Base-by-base conservation (phyloP, 2,113 vertebrate genomes). In the Polypterus bichir region DNA sequence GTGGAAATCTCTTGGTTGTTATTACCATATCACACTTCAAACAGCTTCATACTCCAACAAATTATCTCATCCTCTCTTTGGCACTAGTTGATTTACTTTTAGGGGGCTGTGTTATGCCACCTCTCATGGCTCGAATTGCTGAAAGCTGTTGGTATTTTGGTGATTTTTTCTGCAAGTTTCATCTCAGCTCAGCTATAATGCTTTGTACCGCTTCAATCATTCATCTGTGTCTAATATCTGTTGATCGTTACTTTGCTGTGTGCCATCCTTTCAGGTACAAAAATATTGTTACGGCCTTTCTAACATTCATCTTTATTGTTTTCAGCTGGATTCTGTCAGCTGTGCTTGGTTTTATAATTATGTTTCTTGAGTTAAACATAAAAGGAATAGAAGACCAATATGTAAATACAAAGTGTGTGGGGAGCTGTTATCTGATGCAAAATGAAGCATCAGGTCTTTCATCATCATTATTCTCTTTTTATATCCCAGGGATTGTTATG, bases 61-160 rank as follows among this genome's bases (percentile, higher is more conserved):
- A 91, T 62, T 85, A 81, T 70, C 73, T 92, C 59, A 76, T 91
- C 53, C 74, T 86, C 66, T 91, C 89, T 3, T 81, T 91, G 84
- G 83, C 89, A 48, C 70, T 71, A 0, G 81, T 74, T 9, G 88
- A 91, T 69, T 77, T 89, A 46, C 72, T 91, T 4, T 66, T 91
- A 55, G 88, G 85, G 27, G 72, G 71, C 46, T 59, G 88, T n/a
- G 65, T 90, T 62, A 88, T 92, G 88, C 87, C 90, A 5, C 83
- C 78, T 11, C 88, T 84, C 60, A 87, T 89, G 86, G 78, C 89
- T 55, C 81, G 83, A 53, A 89, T 85, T 1, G 72, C 85, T 47
- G 89, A 91, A 59, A 73, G 76, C n/a, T 85, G 81, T 59, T 91
- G 89, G 89, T 84, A 87, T 67, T 90, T 91, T 59, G 89, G 89